A percentile compares a stretch with the other conserved stretches of the same genome.
phyloP scores from a whole-genome alignment of 1,140 invertebrate genomes.

The Drosophila auraria region DNA sequence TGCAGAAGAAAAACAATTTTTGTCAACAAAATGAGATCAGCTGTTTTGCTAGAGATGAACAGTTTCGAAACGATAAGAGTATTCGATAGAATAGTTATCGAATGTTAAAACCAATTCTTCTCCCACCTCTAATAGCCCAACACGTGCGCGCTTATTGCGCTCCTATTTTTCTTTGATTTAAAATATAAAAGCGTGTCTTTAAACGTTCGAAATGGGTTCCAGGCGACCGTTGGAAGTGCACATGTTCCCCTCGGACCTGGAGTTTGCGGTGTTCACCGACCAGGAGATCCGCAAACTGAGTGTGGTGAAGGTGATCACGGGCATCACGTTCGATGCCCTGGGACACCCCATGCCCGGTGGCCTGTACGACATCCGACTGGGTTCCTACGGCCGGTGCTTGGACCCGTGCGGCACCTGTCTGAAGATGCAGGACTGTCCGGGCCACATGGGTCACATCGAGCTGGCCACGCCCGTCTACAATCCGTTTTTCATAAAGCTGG shows the following conservation, averaged over 20 bases:
- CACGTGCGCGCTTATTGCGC: slow-evolving; percentile 39
- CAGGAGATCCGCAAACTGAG: slow-evolving; percentile 95
- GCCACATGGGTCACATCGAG: slow-evolving; percentile 98
- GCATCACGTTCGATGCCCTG: slow-evolving; percentile 93
- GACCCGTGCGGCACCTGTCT: slow-evolving; percentile 94
- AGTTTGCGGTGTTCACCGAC: slow-evolving; percentile 90
- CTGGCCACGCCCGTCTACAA: slow-evolving; percentile 96
- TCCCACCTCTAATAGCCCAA: slow-evolving; percentile 21
- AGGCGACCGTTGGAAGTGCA: slow-evolving; percentile 55
- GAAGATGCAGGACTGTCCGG: slow-evolving; percentile 90
- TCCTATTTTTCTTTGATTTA: slow-evolving; percentile 16
- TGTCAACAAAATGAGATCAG: slow-evolving; percentile 25
- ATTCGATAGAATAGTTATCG: slow-evolving; percentile 3
- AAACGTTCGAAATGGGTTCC: slow-evolving; percentile 57
- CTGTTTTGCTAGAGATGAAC: slow-evolving; percentile 30
- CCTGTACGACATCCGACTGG: slow-evolving; percentile 93
- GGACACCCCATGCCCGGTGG: slow-evolving; percentile 93
- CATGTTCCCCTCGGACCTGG: slow-evolving; percentile 84
- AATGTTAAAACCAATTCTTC: background rate
- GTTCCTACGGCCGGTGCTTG: slow-evolving; percentile 87
- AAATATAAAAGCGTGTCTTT: slow-evolving; percentile 5
- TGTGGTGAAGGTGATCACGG: slow-evolving; percentile 93
- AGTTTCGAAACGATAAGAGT: background rate
- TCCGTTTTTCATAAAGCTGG: slow-evolving; percentile 93
- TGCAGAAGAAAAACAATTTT: slow-evolving; percentile 12